Percentiles rank a stretch among this genome's conserved stretches.
phyloP scores from a whole-genome alignment of 2,797 vertebrate species.

The Sebastolobus alascanus region DNA sequence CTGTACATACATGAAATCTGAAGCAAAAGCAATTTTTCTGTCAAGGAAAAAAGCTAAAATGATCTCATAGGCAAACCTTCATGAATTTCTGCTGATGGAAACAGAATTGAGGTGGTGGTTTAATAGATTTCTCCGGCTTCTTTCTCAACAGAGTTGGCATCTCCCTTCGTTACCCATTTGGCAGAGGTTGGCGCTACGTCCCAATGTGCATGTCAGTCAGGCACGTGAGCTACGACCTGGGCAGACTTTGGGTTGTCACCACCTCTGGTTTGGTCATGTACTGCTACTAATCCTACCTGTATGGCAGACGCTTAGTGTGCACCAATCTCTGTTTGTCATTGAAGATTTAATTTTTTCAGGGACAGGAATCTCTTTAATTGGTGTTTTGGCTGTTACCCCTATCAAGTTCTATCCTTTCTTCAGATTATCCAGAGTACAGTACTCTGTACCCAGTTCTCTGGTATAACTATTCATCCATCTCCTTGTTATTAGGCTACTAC shows the following conservation, averaged over 20 bases:
- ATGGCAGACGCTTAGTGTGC: background rate
- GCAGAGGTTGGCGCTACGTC: fast-evolving
- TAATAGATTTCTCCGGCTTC: background rate
- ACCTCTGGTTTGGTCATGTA: background rate
- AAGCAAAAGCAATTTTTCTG: background rate
- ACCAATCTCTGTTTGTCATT: background rate
- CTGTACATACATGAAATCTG: background rate
- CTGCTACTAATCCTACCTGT: background rate
- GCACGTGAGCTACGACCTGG: conserved; percentile 29
- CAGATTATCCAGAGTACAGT: background rate
- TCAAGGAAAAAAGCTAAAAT: background rate
- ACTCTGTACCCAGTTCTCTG: too few relatives aligned
- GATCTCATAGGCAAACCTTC: too few relatives aligned
- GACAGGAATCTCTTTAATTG: background rate
- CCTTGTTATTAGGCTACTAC: background rate
- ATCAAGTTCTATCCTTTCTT: background rate
- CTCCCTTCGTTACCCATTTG: fast-evolving
- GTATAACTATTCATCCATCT: background rate
- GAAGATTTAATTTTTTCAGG: background rate
- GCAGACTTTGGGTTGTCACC: conserved; percentile 16
- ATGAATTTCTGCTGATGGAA: background rate
- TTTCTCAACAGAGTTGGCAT: conserved; percentile 15
- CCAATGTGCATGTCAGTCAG: background rate
- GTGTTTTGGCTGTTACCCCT: background rate
- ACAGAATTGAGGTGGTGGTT: background rate